These are phyloP conservation scores for Chalcis sispes DNA, from an alignment of 2,888 invertebrate genomes.

Conservation along the genomic window DNA sequence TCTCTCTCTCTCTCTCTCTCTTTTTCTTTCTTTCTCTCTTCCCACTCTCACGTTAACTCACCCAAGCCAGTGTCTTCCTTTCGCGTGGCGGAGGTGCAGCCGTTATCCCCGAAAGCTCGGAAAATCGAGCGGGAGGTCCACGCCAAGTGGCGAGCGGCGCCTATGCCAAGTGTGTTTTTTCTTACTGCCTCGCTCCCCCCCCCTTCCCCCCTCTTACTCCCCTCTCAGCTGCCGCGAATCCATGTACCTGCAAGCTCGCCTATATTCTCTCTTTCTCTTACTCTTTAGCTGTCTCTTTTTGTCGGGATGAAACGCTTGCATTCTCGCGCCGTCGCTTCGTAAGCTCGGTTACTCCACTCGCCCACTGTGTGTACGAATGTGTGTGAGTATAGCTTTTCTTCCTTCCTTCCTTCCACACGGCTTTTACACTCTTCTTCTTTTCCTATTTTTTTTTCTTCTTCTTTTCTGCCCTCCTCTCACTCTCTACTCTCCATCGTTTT, in stretches of 20 bases:
- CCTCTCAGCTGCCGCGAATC: neutral
- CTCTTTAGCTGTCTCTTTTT: neutral
- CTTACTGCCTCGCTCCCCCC: constrained; percentile 13
- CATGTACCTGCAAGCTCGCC: neutral
- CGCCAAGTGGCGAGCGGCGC: constrained; percentile 45
- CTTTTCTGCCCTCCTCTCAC: neutral
- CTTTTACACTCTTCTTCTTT: neutral
- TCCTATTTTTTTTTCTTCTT: neutral
- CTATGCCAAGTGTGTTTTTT: constrained; percentile 51
- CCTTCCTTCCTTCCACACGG: neutral
- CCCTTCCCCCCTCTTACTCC: neutral
- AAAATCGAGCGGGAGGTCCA: constrained; percentile 48
- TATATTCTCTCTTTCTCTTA: constrained; percentile 3
- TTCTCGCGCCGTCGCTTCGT: constrained; percentile 20
- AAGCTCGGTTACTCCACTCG: neutral
- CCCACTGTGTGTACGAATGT: neutral
- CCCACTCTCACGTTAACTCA: neutral
- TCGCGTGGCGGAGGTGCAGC: too few species aligned
- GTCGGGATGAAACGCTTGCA: neutral
- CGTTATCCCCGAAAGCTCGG: too few species aligned
- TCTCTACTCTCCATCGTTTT: neutral
- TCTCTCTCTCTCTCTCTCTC: neutral
- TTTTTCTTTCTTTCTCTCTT: neutral
- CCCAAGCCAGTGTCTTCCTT: too few species aligned
- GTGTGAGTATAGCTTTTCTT: neutral